Evolutionary conservation across 92 coral and sea anemone genomes (phyloP), one percentile per base, ranked within the genome.

Genomic region (Palythoa grandiflora): DNA sequence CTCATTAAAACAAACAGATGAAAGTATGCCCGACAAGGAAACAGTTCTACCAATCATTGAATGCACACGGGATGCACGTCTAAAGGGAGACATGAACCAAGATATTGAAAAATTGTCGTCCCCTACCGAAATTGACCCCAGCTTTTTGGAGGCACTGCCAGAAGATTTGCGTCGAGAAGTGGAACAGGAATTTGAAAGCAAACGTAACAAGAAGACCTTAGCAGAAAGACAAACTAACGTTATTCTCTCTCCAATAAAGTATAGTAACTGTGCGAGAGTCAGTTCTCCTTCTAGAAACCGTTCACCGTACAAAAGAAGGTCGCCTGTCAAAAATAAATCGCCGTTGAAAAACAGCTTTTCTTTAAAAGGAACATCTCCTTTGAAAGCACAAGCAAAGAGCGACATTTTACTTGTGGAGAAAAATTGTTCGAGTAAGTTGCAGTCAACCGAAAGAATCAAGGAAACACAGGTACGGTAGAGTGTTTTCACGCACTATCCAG

Each of bases 161-260:
- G 97, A 94, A 83, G 88, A 83, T 63, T 78, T 94, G 14, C 87
- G 97, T 75, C 89, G 85, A 57, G 97, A 94, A 88, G 89, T 92
- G 16, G 90, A 94, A 55, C 85, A 85, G 54, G 92, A 93, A 21
- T 94, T 90, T 68, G 80, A 88, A 88, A 88, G 65, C 28, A 88
- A 86, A 80, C 78, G 70, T 48, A 52, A 35, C 37, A 72, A 53
- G 16, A 54, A 53, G 11, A 5, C n/a, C 21, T 73, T 15, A 15
- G 13, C 79, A 15, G 47, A 36, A 9, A 50, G 48, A 84, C 79
- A 72, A 20, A 15, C 70, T 3, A 84, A 52, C 14, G n/a, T 9
- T 9, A 3, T 20, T 16, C 68, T 16, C 6, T 54, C 70, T 71
- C 72, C 80, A 20, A 17, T 84, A 60, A 59, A 84, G 35, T 16